Percentiles rank a stretch among this genome's conserved stretches.
phyloP scores from a whole-genome alignment of 2,888 invertebrate species.

The Crocallis elinguaria region DNA sequence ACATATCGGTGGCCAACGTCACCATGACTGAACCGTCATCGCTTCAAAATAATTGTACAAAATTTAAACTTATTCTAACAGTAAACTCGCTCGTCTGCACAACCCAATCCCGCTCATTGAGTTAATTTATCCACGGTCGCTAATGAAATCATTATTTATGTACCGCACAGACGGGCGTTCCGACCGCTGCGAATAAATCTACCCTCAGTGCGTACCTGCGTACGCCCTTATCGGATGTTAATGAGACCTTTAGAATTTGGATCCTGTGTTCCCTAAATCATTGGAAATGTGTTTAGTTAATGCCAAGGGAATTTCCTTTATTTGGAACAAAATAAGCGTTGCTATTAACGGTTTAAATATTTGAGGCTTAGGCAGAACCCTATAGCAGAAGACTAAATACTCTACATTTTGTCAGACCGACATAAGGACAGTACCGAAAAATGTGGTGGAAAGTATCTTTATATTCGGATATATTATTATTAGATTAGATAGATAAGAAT shows the following conservation, averaged over 20 bases:
- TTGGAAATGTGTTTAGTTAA: not conserved
- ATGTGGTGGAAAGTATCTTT: too few species aligned
- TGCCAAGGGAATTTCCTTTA: not conserved
- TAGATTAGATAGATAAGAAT: too few species aligned
- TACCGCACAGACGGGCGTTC: constrained; percentile 21
- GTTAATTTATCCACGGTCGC: constrained; percentile 51
- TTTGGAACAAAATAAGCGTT: not conserved
- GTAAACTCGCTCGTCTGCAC: constrained; percentile 13
- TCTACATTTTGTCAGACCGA: too few species aligned
- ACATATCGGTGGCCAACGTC: too few species aligned
- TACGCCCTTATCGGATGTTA: constrained; percentile 28
- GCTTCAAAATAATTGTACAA: too few species aligned
- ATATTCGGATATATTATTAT: too few species aligned
- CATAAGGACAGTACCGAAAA: too few species aligned
- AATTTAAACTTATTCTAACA: too few species aligned
- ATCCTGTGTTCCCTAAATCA: not conserved
- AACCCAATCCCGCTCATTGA: constrained; percentile 10
- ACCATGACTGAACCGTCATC: too few species aligned
- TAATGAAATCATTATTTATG: constrained; percentile 62
- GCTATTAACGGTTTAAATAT: not conserved
- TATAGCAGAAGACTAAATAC: too few species aligned
- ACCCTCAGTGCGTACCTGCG: constrained; percentile 24
- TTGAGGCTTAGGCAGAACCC: too few species aligned
- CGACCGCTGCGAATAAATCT: constrained; percentile 18
- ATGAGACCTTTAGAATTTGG: constrained; percentile 23